A percentile compares a stretch with the other conserved stretches of the same genome.
Evolutionary conservation across 2,797 vertebrate species (phyloP).

Genomic region (Alcedo atthis): DNA sequence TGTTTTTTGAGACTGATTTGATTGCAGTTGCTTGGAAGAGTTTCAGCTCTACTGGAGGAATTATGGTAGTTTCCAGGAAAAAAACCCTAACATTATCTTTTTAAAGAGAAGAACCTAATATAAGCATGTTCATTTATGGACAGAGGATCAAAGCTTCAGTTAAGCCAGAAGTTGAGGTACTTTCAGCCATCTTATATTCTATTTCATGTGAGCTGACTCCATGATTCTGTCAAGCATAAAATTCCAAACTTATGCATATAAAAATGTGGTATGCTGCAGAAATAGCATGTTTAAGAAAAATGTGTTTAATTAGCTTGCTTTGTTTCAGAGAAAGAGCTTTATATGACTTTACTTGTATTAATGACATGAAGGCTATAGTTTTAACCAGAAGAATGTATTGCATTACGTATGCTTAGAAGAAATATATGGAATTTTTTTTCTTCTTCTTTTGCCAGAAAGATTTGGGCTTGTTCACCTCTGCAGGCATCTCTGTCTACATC

Average conservation of each 20-base stretch:
- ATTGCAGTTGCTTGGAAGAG: background rate
- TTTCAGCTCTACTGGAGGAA: background rate
- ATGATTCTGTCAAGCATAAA: background rate
- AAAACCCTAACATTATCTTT: background rate
- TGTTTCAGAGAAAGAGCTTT: background rate
- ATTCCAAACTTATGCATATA: background rate
- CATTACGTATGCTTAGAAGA: background rate
- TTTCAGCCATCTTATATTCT: background rate
- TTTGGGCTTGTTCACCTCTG: background rate
- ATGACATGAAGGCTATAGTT: background rate
- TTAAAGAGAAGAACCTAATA: background rate
- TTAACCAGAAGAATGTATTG: background rate
- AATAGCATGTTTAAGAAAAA: background rate
- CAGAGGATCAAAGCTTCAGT: background rate
- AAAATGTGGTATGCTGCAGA: background rate
- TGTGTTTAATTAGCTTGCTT: background rate
- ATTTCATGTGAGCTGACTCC: background rate
- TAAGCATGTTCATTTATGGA: background rate
- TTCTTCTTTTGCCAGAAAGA: background rate
- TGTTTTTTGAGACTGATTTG: background rate
- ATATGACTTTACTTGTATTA: background rate
- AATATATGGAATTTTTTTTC: background rate
- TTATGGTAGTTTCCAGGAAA: background rate
- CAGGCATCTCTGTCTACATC: background rate
- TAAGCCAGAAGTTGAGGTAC: background rate